Evolutionary conservation across 2,888 invertebrate species (phyloP), one percentile per base, ranked within the genome.

Genomic region (Nephrotoma appendiculata): DNA sequence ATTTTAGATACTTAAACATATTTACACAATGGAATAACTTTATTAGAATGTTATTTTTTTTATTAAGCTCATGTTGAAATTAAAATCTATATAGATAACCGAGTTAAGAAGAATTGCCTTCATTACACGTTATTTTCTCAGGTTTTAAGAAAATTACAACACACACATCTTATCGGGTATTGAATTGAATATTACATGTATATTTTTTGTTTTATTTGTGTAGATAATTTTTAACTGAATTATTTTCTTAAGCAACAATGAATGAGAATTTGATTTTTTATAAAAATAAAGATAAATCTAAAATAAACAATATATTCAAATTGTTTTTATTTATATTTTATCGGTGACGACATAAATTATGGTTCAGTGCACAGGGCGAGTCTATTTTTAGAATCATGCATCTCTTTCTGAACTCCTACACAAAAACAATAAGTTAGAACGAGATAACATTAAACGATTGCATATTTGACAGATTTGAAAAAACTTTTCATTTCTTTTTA

Each of bases 291-390:
- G 11, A 71, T 31, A 5, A 71, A 71, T 57, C 15, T 31, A 71
- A 71, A 57, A 57, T 57, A 71, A 71, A 19, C 71, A 19, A 9
- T 19, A 71, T 31, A 9, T 71, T 19, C 7, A 71, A 31, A 19
- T 31, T 31, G 19, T 31, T 71, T 71, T 71, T 71, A 71, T 71
- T 71, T 71, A 9, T 31, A 31, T 71, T 31, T 52, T 57, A 15
- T 57, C 52, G 52, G 15, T 71, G 71, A 71, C 19, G 71, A 71
- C 19, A 71, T 31, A 83, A 83, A 83, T 84, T 84, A 84, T 43
- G 43, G 84, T 84, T 84, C 84, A 84, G 84, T 84, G 84, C 43
- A 42, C 15, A 41, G 84, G 84, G 84, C 84, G 84, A 84, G 84
- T 84, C 84, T 84, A 84, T 84, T 84, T 84, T 84, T 84, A 43